Base-by-base conservation (phyloP, 1,140 invertebrate genomes). In the Trissolcus basalis region DNA sequence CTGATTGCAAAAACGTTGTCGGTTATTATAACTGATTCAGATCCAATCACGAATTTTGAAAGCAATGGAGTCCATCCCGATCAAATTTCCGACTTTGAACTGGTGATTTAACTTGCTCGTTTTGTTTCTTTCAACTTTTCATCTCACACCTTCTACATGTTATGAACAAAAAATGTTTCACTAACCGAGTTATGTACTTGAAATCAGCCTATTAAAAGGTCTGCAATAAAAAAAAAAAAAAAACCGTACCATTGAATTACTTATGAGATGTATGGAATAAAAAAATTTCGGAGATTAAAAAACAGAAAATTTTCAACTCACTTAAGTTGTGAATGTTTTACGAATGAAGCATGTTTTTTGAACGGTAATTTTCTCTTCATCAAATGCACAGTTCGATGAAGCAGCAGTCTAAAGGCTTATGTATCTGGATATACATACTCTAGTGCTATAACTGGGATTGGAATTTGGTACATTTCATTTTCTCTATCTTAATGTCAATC, bases 181-280 rank as follows among this genome's bases (percentile, higher is more conserved):
- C 64, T 58, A 60, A 69, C 64, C 51, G 58, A 72, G 67, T 55
- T 72, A 59, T 77, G 69, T 73, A 73, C 54, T 78, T 41, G 58
- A 77, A 78, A 78, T 78, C 75, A 77, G 75, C 69, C 69, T 77
- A 77, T 77, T 72, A 69, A 72, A 77, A 27, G 19, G 19, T 27
- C 19, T 55, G 35, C 71, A 59, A 58, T 65, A 27, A 27, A 27
- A 73, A 69, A 78, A 74, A 67, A 70, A 55, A 58, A 74, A 73
- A 78, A 74, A 78, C 76, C 76, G 76, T 78, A n/a, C 76, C 76
- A 78, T 70, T 59, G 51, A 59, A 64, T 6, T 72, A 69, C 69
- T 61, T 13, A 73, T 65, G 50, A 58, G 68, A 77, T 68, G 74
- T 68, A 68, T 68, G 49, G 56, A 65, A 12, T n/a, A 48, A 64